These are phyloP conservation scores for Taurulus bubalis DNA, from an alignment of 2,113 vertebrate species.

Conservation along the genomic window DNA sequence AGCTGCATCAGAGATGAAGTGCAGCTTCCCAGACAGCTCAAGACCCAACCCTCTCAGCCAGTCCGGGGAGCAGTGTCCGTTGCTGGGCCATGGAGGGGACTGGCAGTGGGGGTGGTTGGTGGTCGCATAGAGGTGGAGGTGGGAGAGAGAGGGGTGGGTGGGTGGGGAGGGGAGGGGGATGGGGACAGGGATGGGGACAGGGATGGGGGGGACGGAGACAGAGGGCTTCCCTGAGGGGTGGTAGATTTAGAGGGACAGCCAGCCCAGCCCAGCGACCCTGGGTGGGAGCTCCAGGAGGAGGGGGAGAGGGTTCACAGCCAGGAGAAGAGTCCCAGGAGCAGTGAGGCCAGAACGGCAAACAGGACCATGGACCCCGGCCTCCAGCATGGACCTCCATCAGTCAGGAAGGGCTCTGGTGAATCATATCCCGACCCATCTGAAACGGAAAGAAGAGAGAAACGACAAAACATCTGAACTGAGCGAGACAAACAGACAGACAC, in stretches of 20 bases:
- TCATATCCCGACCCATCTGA: conserved; percentile 86
- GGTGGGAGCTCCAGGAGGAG: conserved; percentile 65
- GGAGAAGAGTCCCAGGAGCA: conserved; percentile 69
- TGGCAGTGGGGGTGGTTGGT: conserved; percentile 75
- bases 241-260: conserved; percentile 77
- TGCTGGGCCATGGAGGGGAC: conserved; percentile 57
- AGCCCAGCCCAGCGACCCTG: conserved; percentile 71
- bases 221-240: conserved; percentile 85
- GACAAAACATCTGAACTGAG: conserved; percentile 73
- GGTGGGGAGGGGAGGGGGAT: conserved; percentile 41
- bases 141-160: conserved; percentile 30
- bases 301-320: conserved; percentile 71
- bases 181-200: conserved; percentile 10
- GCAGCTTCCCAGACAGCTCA: conserved; percentile 43
- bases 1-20: conserved; percentile 59
- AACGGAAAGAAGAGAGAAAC: conserved; percentile 67
- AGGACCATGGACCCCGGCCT: conserved; percentile 51
- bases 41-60: conserved; percentile 53
- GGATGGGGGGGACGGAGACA: conserved; percentile 56
- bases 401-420: conserved; percentile 85
- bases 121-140: conserved; percentile 68
- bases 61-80: conserved; percentile 56
- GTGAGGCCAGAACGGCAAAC: conserved; percentile 62
- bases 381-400: conserved; percentile 73
- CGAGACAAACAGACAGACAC: conserved; percentile 55